phyloP scores from a whole-genome alignment of 1,140 invertebrate species.

The Drosophila mauritiana region DNA sequence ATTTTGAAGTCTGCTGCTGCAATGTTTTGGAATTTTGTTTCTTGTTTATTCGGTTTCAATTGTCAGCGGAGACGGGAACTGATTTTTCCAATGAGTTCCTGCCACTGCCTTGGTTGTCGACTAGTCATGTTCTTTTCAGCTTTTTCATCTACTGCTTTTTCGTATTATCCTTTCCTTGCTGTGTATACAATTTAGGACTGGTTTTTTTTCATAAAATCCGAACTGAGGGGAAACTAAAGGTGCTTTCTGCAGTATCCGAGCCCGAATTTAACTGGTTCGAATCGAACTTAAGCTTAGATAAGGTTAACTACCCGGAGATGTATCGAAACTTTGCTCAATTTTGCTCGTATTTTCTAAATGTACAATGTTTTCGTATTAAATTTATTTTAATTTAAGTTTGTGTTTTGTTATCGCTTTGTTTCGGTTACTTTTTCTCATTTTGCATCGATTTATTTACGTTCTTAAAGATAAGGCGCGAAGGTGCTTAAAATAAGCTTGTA shows the following conservation, averaged over 20 bases:
- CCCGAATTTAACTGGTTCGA: constrained; percentile 41
- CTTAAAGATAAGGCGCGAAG: constrained; percentile 90
- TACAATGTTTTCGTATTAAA: constrained; percentile 60
- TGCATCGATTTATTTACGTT: constrained; percentile 84
- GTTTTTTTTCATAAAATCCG: constrained; percentile 88
- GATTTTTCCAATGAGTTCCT: constrained; percentile 13
- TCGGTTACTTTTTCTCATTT: constrained; percentile 73
- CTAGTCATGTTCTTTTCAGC: constrained; percentile 60
- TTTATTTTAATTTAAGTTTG: constrained; percentile 79
- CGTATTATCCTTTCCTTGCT: constrained; percentile 1
- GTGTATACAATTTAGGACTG: constrained; percentile 87
- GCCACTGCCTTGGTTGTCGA: constrained; percentile 62
- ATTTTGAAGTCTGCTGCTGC: constrained; percentile 75
- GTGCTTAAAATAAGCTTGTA: constrained; percentile 90
- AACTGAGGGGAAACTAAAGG: constrained; percentile 79
- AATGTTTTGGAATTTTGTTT: constrained; percentile 76
- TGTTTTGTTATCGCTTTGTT: constrained; percentile 71
- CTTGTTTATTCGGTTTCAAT: constrained; percentile 58
- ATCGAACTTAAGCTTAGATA: constrained; percentile 50
- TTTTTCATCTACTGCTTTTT: constrained; percentile 23
- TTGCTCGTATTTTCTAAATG: constrained; percentile 58
- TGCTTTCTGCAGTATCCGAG: constrained; percentile 48
- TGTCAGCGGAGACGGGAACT: constrained; percentile 35
- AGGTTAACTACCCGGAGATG: constrained; percentile 69
- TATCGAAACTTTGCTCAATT: constrained; percentile 68